Conservation (phyloP, 2,888 invertebrate species). For the Aricia artaxerxes region DNA sequence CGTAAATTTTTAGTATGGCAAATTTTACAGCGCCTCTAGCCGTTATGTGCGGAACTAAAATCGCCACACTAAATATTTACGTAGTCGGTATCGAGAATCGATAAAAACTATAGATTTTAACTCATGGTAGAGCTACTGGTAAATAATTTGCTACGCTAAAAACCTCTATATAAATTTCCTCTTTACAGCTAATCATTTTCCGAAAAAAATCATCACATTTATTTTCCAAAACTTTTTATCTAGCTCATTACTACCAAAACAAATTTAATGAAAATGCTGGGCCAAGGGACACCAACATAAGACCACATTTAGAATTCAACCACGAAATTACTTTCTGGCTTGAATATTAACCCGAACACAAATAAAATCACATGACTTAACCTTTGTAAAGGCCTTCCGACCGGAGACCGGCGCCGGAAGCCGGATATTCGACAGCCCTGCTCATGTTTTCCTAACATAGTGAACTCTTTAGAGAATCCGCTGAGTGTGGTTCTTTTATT, state of each 20-base stretch:
- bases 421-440: slow-evolving; percentile 30
- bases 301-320: neutral
- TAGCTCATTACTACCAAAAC: neutral
- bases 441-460: slow-evolving; percentile 30
- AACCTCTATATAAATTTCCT: too few species aligned
- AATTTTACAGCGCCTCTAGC: too few species aligned
- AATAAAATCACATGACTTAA: slow-evolving; percentile 21
- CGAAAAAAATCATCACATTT: too few species aligned
- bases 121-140: too few species aligned
- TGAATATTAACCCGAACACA: neutral
- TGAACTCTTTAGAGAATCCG: slow-evolving; percentile 27
- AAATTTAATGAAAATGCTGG: neutral
- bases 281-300: neutral
- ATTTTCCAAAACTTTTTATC: too few species aligned
- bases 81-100: too few species aligned
- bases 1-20: too few species aligned
- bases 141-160: too few species aligned
- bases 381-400: slow-evolving; percentile 15
- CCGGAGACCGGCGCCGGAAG: slow-evolving; percentile 24
- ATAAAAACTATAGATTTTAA: too few species aligned
- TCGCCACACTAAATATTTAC: too few species aligned
- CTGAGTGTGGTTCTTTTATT: slow-evolving; percentile 30
- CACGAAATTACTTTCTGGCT: neutral
- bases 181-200: too few species aligned
- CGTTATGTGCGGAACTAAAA: too few species aligned